Conservation (phyloP, 53 echinoderm and acorn worm species). For the Arbacia lixula region DNA sequence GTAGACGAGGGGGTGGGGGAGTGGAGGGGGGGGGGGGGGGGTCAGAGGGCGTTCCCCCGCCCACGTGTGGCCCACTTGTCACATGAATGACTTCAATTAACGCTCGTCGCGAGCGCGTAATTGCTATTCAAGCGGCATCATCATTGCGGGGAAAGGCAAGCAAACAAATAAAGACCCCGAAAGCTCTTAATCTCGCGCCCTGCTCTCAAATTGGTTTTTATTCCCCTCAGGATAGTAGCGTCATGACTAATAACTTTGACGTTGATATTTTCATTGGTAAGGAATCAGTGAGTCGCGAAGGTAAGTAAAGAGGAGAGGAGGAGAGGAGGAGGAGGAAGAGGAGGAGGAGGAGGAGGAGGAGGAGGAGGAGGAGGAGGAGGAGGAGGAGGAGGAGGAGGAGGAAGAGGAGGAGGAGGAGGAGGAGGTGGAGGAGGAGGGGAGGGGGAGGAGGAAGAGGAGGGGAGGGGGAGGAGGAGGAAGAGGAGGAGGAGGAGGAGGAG, state of each 20-base stretch:
- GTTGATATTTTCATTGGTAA: background rate
- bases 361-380: background rate
- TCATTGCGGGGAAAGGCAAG: no score
- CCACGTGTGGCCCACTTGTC: no score
- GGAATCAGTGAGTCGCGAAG: background rate
- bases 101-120: no score
- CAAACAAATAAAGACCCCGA: no score
- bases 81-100: no score
- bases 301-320: background rate
- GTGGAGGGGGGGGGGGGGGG: no score
- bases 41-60: no score
- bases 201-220: no score
- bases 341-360: background rate
- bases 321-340: background rate
- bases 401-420: background rate
- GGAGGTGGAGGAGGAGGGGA: background rate
- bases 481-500: background rate
- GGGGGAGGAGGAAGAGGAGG: background rate
- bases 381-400: background rate
- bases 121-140: no score
- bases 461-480: background rate
- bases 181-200: no score
- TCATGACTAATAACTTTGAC: background rate
- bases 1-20: no score
- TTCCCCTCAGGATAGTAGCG: background rate